Evolutionary conservation across 2,113 vertebrate genomes (phyloP), one percentile per base, ranked within the genome.

Genomic region (Epinephelus moara): DNA sequence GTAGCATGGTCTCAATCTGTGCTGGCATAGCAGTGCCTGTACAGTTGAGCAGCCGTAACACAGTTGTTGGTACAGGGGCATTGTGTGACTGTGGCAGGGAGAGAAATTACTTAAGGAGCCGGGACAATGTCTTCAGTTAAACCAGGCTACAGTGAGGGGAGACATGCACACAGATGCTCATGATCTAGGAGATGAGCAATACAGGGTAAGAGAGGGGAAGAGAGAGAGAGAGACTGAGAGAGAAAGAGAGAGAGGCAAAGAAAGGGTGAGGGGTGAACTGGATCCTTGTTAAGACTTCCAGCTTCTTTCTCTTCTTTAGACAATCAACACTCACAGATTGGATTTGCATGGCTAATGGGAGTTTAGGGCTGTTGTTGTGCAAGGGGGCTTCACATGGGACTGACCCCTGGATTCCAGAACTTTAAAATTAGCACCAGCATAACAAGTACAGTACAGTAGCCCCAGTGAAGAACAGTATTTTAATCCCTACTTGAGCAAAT

Each of bases 321-420:
- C 97, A 97, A 97, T 96, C 93, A 94, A 93, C 95, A 96, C 95
- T 96, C 93, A 96, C 93, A 97, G 95, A 96, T 94, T 96, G 96
- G 97, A 98, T 98, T 98, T 98, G 97, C 96, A 97, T 97, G 94
- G 92, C 93, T 98, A 97, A 98, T 97, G 95, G 49, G 94, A 94
- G 96, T 97, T 97, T 96, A 97, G 94, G 59, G 91, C 88, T 95
- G 91, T 89, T 97, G 96, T 97, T 97, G 95, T 82, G 96, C 94
- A 96, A 89, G 66, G 96, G 95, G 95, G 93, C 96, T 97, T 97
- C 96, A 78, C 91, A 95, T 94, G 88, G 94, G 90, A 86, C 93
- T 97, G 97, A 97, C 96, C 97, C 89, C 90, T 67, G 49, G 82
- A 69, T 92, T 92, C 74, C 85, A 92, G 15, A 75, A 19, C 42